Evolutionary conservation across 2,797 vertebrate genomes (phyloP), one percentile per base, ranked within the genome.

Genomic region (Eidolon dupreanum): DNA sequence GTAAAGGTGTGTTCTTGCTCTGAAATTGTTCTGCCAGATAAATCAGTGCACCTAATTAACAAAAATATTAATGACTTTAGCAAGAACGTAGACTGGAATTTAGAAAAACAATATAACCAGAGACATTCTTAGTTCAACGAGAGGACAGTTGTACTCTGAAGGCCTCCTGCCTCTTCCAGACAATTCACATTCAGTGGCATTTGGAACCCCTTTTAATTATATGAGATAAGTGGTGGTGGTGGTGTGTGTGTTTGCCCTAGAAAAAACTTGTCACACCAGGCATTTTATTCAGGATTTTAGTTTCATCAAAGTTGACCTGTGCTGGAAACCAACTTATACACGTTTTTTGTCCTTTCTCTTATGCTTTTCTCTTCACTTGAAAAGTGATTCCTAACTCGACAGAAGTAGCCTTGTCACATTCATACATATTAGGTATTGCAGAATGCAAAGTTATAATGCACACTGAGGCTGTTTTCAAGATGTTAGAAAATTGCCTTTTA

Each of bases 21-120:
- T 95, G 74, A 95, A 97, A 92, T 55, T 86, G 15, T 97, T 95
- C 87, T 97, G 19, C 89, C 90, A 46, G 1, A 57, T 96, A 85
- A 93, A 43, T 73, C 90, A 92, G 84, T 28, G 28, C 22, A 65
- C 53, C 43, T 96, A 81, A 95, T 97, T 95, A 96, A 75, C 28
- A 83, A 79, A 82, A 77, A 55, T 96, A 59, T 84, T 65, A 97
- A 91, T 36, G 75, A 16, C 41, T 95, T n/a, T 75, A 94, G 68
- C 78, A 93, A 90, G 43, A 95, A 92, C 93, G 19, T 66, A 86
- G 93, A 84, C 24, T 28, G 79, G 97, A 95, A 91, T 95, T 66
- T 74, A 24, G 82, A 51, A 93, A 87, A 95, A 74, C 68, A 38
- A 59, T 41, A 17, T 89, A 53, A 46, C 78, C n/a, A 75, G 82